Evolutionary conservation across 2,113 vertebrate species (phyloP).

Genomic region (Gyps fulvus): DNA sequence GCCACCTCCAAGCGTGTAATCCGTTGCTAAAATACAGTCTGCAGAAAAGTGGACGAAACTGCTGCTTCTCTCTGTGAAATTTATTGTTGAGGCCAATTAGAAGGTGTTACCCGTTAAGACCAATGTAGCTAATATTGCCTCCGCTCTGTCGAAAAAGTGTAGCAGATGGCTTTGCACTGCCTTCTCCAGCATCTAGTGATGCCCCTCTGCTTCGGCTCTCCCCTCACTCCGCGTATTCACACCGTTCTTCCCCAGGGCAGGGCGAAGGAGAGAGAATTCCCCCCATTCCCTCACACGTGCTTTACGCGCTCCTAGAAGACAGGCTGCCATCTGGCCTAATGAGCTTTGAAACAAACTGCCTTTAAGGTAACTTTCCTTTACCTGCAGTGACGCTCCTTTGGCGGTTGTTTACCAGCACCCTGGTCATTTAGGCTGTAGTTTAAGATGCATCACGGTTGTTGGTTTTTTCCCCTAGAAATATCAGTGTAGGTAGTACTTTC

Average conservation of each 20-base stretch:
- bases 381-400: neutral
- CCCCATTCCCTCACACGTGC: neutral
- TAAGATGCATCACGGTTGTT: slow-evolving; percentile 13
- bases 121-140: neutral
- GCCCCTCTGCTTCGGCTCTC: neutral
- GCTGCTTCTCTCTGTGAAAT: neutral
- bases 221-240: neutral
- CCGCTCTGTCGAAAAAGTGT: neutral
- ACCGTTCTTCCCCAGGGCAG: neutral
- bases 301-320: neutral
- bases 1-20: neutral
- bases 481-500: neutral
- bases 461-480: slow-evolving; percentile 16
- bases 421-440: slow-evolving; percentile 11
- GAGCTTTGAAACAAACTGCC: slow-evolving; percentile 22
- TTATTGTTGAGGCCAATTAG: neutral
- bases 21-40: neutral
- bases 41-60: neutral
- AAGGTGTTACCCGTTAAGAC: neutral
- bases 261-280: neutral
- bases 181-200: neutral
- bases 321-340: slow-evolving; percentile 40
- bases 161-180: neutral
- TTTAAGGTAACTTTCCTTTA: slow-evolving; percentile 32
- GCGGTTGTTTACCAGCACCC: neutral